Evolutionary conservation across 2,113 vertebrate genomes (phyloP).

Genomic region (Chlorocebus sabaeus): DNA sequence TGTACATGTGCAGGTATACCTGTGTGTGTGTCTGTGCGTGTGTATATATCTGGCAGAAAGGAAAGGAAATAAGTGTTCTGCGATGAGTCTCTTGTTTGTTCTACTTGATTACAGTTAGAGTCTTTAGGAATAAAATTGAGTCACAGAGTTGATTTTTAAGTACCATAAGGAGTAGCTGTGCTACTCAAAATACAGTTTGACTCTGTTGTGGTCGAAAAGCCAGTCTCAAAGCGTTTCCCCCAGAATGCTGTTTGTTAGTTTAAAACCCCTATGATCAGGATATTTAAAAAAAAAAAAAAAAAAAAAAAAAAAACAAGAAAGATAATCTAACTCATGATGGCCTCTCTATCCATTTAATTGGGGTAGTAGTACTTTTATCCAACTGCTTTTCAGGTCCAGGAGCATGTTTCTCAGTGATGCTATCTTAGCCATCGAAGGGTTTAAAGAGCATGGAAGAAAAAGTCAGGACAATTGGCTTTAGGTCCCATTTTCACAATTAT

Average conservation of each 20-base stretch:
- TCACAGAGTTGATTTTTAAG: background rate
- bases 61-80: background rate
- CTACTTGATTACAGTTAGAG: background rate
- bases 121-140: background rate
- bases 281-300: no score
- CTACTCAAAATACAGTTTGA: background rate
- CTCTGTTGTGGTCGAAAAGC: background rate
- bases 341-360: background rate
- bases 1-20: no score
- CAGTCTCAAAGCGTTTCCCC: background rate
- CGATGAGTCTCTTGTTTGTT: background rate
- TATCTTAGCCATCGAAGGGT: background rate
- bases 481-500: background rate
- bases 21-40: background rate
- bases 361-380: background rate
- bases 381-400: background rate
- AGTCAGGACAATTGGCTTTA: background rate
- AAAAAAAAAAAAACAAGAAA: background rate
- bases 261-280: background rate
- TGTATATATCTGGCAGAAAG: background rate
- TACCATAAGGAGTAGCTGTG: background rate
- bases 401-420: background rate
- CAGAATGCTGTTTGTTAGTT: background rate
- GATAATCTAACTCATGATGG: background rate
- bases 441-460: background rate